phyloP scores from a whole-genome alignment of 2,113 vertebrate species.

The Chroicocephalus ridibundus region DNA sequence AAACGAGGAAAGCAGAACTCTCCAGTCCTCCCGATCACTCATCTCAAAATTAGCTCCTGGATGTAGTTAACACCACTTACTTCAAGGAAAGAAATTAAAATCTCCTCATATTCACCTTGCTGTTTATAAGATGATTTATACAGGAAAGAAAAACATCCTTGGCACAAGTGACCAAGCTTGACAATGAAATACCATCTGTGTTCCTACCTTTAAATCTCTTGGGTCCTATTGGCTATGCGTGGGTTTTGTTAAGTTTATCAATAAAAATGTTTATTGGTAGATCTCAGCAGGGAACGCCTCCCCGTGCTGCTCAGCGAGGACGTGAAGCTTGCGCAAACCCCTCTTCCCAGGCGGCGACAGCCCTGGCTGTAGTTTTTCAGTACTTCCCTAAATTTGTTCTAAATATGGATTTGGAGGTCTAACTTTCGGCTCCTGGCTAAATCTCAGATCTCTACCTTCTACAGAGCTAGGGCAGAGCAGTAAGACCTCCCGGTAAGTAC shows the following conservation, averaged over 20 bases:
- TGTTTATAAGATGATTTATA: background rate
- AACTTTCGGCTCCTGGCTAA: background rate
- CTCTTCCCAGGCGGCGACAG: background rate
- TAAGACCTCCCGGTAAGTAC: background rate
- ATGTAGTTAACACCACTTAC: background rate
- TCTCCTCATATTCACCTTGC: background rate
- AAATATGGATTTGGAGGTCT: background rate
- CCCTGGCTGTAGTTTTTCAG: background rate
- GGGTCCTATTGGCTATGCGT: background rate
- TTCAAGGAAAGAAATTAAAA: background rate
- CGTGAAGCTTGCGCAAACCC: background rate
- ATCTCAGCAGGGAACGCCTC: background rate
- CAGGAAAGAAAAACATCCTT: background rate
- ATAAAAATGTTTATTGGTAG: background rate
- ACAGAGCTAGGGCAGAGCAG: background rate
- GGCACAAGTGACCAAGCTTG: background rate
- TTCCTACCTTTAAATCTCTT: background rate
- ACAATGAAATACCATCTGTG: background rate
- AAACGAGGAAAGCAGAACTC: background rate
- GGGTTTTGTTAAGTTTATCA: background rate
- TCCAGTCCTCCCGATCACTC: background rate
- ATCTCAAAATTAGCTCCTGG: background rate
- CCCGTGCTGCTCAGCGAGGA: fast-evolving
- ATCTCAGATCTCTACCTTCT: background rate
- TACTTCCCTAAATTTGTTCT: background rate